Base-by-base conservation (phyloP, 2,888 invertebrate species). In the Catocala fraxini region DNA sequence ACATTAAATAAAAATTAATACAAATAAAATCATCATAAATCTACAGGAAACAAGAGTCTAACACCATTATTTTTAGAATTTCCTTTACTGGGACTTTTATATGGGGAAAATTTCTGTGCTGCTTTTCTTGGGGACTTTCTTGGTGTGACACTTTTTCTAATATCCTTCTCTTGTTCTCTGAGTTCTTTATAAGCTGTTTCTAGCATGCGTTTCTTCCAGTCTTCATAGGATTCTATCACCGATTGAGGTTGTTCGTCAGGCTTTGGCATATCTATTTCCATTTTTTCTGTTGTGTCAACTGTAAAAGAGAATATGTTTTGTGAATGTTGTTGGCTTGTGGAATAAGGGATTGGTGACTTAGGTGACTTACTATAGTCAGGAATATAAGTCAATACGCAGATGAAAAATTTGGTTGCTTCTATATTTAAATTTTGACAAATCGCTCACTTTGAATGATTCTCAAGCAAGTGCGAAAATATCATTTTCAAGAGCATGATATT, bases 131-230 rank as follows among this genome's bases (percentile, higher is more conserved):
- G 92, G 0, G 91, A 90, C 53, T 86, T 78, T 47, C 90, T 79
- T 0, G 87, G 87, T 0, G 87, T 79, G 12, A 75, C 68, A 7
- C 59, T 66, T 25, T 73, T 67, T 1, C 63, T 76, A 33, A 81
- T 73, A 5, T 68, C 48, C 47, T 78, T 72, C 54, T 88, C 81
- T 4, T 85, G 25, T 5, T 81, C 81, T 54, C 70, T 80, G 0
- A 90, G 57, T 60, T 93, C 92, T 65, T 83, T 85, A 60, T 89
- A 89, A 0, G 96, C 95, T 9, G 87, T 80, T 65, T 93, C 89
- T 13, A 96, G 75, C 83, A 96, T 95, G 43, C 96, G 89, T 25
- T 85, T 85, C 65, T 95, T 96, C 96, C 96, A 96, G 11, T 91
- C 91, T 61, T 95, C 95, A 68, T 96, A 96, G 0, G 95, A 90